Evolutionary conservation across 2,113 vertebrate species (phyloP), one percentile per base, ranked within the genome.

Genomic region (Mus pahari): DNA sequence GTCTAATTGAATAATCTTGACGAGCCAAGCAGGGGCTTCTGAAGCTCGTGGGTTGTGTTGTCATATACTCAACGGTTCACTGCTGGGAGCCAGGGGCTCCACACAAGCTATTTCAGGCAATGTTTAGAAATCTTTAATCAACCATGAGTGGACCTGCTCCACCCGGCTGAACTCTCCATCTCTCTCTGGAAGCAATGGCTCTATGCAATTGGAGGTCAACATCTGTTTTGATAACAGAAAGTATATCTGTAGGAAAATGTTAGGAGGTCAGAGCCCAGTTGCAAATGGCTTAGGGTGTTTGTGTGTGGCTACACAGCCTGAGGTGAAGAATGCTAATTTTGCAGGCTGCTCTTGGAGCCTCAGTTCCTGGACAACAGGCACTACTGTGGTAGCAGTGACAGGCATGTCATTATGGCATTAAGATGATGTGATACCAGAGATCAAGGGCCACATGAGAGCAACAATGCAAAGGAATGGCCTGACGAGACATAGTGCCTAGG

Each of bases 171-270:
- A 48, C 33, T 12, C 1, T 13, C 9, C 1, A 24, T 3, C 22
- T 13, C 13, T 92, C 24, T 64, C 82, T 68, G 75, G 70, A 73
- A 66, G 53, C 4, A 2, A 33, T 20, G n/a, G 7, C 3, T 20
- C 19, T 8, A 36, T 20, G 7, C 26, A 1, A 6, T 1, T 31
- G 60, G 3, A 31, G 66, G 45, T 0, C 14, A 31, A 3, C 26
- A 20, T 12, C 4, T 45, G 22, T 28, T 64, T 79, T 17, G 17
- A 77, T 26, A 66, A 53, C 1, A 50, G 28, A 87, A 84, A 68
- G 48, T 14, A 7, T 48, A 60, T 58, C 1, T 36, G 5, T 4
- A 88, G 36, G 42, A 45, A 90, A 53, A 50, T 0, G 33, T 33
- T 20, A 42, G 71, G 60, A 20, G 17, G 33, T 13, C 13, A n/a